phyloP scores from a whole-genome alignment of 2,797 vertebrate species.

The Dryobates pubescens region DNA sequence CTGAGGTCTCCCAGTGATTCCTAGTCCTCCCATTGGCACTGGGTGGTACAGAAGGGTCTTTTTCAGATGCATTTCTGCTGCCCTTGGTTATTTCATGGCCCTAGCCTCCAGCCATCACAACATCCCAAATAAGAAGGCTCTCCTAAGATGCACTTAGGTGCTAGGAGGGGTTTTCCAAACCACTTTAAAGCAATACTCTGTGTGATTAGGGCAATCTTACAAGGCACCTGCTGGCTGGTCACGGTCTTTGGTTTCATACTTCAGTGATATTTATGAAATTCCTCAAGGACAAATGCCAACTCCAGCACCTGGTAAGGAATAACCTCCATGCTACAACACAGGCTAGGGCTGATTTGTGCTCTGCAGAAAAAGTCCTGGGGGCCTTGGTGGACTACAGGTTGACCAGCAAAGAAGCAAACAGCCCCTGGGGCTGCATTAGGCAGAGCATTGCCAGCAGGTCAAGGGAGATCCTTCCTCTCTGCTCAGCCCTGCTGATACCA shows the following conservation, averaged over 20 bases:
- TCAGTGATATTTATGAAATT: background rate
- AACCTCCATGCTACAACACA: background rate
- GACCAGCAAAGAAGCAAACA: background rate
- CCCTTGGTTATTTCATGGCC: background rate
- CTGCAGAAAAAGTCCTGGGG: background rate
- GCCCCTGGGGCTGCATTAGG: background rate
- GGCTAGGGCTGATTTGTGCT: background rate
- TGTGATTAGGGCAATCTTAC: background rate
- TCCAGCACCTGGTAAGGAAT: background rate
- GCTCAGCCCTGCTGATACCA: background rate
- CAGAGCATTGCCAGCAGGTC: background rate
- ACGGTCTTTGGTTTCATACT: background rate
- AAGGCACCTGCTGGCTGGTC: background rate
- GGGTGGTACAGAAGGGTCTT: background rate
- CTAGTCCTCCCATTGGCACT: background rate
- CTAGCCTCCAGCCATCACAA: background rate
- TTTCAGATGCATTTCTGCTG: background rate
- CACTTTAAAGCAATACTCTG: background rate
- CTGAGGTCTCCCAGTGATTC: background rate
- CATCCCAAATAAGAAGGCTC: background rate
- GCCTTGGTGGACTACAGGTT: background rate
- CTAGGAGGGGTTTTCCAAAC: background rate
- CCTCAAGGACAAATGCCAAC: background rate
- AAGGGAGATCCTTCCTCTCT: background rate
- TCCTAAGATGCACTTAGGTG: fast-evolving